phyloP scores from a whole-genome alignment of 2,797 vertebrate species.

The Fringilla coelebs region DNA sequence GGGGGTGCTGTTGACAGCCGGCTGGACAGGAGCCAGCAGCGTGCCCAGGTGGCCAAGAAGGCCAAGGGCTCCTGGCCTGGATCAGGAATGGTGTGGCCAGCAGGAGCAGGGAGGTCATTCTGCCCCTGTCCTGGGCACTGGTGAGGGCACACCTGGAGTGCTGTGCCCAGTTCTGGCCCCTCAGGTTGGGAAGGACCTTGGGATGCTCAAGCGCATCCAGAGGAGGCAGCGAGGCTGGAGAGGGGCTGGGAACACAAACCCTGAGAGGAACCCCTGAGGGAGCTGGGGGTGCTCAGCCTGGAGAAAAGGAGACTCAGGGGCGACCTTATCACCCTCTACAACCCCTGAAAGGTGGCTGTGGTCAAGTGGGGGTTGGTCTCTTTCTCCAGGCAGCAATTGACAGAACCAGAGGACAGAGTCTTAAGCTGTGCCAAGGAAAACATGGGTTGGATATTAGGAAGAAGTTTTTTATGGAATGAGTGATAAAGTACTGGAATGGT shows the following conservation, averaged over 20 bases:
- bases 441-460: background rate
- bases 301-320: background rate
- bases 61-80: background rate
- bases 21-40: background rate
- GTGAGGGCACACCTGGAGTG: accelerated
- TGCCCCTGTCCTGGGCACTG: accelerated
- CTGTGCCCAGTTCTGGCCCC: background rate
- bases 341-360: background rate
- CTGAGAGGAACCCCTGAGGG: background rate
- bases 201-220: accelerated
- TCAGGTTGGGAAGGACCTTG: background rate
- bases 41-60: background rate
- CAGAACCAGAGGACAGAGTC: background rate
- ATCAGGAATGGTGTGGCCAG: background rate
- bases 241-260: background rate
- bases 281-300: background rate
- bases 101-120: background rate
- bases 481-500: background rate
- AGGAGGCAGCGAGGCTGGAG: background rate
- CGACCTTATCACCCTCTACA: background rate
- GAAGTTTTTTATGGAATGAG: background rate
- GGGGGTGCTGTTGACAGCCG: accelerated
- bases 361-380: background rate
- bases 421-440: background rate
- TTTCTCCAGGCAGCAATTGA: too few species aligned